Conservation (phyloP, 2,888 invertebrate species). For the Frankliniella intonsa region DNA sequence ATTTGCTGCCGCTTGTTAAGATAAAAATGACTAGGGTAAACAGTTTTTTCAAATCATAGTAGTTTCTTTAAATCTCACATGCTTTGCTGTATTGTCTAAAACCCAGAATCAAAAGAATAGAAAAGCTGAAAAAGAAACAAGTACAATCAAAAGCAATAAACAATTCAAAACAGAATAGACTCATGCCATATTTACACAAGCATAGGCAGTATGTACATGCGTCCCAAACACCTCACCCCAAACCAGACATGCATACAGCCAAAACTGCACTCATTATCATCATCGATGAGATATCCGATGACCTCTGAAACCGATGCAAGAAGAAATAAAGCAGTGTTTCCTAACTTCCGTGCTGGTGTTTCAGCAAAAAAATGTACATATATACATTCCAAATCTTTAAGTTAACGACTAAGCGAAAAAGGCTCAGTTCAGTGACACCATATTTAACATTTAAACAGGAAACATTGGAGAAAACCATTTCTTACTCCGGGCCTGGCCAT, state of each 20-base stretch:
- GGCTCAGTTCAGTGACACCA: too few relatives aligned
- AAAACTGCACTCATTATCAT: too few relatives aligned
- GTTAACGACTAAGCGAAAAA: too few relatives aligned
- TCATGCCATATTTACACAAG: neutral
- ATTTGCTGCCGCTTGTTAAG: too few relatives aligned
- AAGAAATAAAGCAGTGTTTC: too few relatives aligned
- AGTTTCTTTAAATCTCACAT: neutral
- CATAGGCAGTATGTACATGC: neutral
- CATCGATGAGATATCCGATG: too few relatives aligned
- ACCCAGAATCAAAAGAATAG: neutral
- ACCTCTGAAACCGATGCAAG: too few relatives aligned
- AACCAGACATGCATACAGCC: too few relatives aligned
- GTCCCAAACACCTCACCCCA: neutral
- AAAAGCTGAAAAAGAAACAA: conserved; percentile 3
- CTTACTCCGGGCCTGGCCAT: neutral
- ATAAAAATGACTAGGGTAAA: neutral
- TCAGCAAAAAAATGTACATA: too few relatives aligned
- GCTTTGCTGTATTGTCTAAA: neutral
- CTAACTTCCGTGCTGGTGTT: too few relatives aligned
- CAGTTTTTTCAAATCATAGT: neutral
- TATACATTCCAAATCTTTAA: too few relatives aligned
- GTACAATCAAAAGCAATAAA: neutral
- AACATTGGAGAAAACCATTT: neutral
- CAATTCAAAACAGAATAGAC: neutral
- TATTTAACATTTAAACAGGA: neutral